Percentiles rank a stretch among this genome's conserved stretches.
Evolutionary conservation across 2,113 vertebrate genomes (phyloP).

Genomic region (Haemorhous mexicanus): DNA sequence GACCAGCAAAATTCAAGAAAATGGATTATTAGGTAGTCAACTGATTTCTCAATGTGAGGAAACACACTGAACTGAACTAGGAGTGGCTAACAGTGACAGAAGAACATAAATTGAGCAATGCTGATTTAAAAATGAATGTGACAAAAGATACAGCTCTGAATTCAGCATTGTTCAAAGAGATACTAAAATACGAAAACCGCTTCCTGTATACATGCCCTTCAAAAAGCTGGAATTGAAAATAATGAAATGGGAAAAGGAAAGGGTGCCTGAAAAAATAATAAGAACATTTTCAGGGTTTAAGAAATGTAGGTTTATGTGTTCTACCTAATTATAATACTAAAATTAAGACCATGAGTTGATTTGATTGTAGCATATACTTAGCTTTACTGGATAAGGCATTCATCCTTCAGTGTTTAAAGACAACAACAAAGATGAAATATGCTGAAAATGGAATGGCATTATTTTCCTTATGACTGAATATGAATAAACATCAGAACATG

Average conservation of each 20-base stretch:
- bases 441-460: not conserved
- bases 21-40: not conserved
- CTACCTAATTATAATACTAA: not conserved
- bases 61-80: not conserved
- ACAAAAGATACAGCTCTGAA: not conserved
- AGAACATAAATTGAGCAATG: not conserved
- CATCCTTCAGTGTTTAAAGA: not conserved
- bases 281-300: not conserved
- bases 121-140: not conserved
- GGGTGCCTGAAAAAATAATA: not conserved
- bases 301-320: not conserved
- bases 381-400: not conserved
- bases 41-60: not conserved
- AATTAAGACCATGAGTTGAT: not conserved
- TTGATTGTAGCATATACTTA: not conserved
- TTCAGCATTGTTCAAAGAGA: not conserved
- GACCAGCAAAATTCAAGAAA: not conserved
- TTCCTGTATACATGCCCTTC: not conserved
- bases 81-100: not conserved
- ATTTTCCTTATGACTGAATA: not conserved
- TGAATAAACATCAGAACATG: not conserved
- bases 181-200: fast-evolving
- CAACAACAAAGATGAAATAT: not conserved
- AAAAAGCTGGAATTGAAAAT: not conserved
- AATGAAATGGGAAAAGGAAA: not conserved